Evolutionary conservation across 1,140 invertebrate genomes (phyloP), one percentile per base, ranked within the genome.

Genomic region (Cheumatopsyche charites): DNA sequence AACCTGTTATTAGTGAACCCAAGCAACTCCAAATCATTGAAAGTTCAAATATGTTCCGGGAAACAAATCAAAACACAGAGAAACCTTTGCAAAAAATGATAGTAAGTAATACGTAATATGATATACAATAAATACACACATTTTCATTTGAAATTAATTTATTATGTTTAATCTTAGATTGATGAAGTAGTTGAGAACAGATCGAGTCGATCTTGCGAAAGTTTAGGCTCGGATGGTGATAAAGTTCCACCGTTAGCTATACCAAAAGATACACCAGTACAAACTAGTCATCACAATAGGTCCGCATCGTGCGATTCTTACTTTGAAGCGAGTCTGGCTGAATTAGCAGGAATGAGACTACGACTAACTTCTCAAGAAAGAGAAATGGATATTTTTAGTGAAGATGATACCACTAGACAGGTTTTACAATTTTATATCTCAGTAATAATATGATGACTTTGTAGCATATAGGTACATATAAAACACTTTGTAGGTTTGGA

Each of bases 271-370:
- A 43, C 77, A 5, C 71, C n/a, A 77, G 78, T 0, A 71, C 29
- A 36, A 13, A 79, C 62, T 45, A 80, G 80, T 71, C 79, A 81
- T 21, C 82, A 84, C 77, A 82, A 82, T 66, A 81, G 82, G 63
- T 95, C 93, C 0, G 92, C 94, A 0, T 96, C 94, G 0, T 94
- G 96, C 79, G 94, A 97, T 81, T 96, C 94, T 0, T 97, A 96
- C 81, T 97, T 97, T 84, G 94, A 96, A 83, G 81, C 82, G 76
- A 83, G 83, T 81, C 82, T 83, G 69, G 82, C 82, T 21, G 93
- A 94, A 82, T 84, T 95, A 29, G 93, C 92, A 42, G 92, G 93
- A 76, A 89, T 94, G 79, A 88, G 92, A 45, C 82, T 95, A 9
- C 91, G 93, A 61, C 92, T 94, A 76, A 92, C 93, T 71, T 86